Conservation (phyloP, 2,113 vertebrate species). For the Mustelus asterias region DNA sequence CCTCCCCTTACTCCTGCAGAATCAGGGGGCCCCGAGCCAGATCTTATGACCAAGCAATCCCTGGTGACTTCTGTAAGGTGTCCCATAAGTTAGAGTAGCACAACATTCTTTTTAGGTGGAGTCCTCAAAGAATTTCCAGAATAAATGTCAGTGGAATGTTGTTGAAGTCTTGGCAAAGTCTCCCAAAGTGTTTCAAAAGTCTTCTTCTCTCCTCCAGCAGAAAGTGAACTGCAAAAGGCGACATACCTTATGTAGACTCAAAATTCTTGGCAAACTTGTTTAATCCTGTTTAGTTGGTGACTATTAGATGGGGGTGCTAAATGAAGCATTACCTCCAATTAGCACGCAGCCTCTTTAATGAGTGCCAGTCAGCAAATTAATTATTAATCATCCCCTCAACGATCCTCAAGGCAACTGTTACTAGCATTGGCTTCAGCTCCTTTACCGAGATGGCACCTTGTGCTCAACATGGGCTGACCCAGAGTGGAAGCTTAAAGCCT, state of each 20-base stretch:
- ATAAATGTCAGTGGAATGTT: background rate
- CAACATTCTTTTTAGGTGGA: background rate
- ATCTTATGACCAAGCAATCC: background rate
- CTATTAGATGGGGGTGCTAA: background rate
- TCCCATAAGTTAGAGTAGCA: background rate
- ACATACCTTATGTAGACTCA: background rate
- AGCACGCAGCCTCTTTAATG: background rate
- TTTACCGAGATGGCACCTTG: background rate
- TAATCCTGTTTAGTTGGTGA: background rate
- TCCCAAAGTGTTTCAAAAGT: background rate
- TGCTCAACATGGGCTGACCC: background rate
- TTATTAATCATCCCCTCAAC: background rate
- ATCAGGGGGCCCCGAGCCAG: background rate
- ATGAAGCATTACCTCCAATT: background rate
- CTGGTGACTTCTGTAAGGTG: background rate
- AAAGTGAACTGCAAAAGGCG: background rate
- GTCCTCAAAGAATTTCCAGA: background rate
- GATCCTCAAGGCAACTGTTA: background rate
- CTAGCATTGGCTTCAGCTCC: background rate
- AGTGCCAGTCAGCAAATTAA: background rate
- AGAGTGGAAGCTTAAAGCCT: background rate
- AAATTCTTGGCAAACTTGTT: background rate
- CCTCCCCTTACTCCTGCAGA: no score
- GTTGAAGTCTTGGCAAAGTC: background rate
- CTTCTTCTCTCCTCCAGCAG: background rate